Conservation (phyloP, 2,113 vertebrate genomes). For the Odontophorus gujanensis region DNA sequence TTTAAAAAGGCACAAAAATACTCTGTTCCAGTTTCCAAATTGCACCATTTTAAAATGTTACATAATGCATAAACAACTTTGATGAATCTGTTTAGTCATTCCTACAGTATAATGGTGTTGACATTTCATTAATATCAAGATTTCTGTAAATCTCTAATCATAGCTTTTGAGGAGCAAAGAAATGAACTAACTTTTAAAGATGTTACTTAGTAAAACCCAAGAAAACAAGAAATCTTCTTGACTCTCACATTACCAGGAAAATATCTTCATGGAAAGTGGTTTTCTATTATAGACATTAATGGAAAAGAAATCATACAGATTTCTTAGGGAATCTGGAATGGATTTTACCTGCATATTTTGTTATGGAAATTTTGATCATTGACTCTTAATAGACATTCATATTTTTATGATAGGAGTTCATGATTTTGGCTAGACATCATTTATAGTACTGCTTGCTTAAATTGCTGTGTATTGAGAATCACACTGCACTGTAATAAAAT, state of each 20-base stretch:
- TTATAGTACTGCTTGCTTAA: slow-evolving; percentile 1
- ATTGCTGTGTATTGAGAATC: slow-evolving; percentile 4
- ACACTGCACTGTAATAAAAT: slow-evolving; percentile 17
- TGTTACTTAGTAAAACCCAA: background rate
- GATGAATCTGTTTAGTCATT: slow-evolving; percentile 45
- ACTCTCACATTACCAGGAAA: background rate
- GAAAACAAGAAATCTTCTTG: background rate
- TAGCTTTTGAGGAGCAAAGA: background rate
- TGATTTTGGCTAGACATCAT: slow-evolving; percentile 58
- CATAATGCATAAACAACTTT: slow-evolving; percentile 48
- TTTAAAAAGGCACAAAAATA: slow-evolving; percentile 59
- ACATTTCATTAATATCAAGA: slow-evolving; percentile 41
- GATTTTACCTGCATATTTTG: slow-evolving; percentile 57
- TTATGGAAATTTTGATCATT: slow-evolving; percentile 73
- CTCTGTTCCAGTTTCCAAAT: slow-evolving; percentile 19
- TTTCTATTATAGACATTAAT: slow-evolving; percentile 54
- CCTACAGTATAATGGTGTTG: background rate
- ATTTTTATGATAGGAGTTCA: slow-evolving; percentile 66
- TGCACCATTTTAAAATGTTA: slow-evolving; percentile 45
- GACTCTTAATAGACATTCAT: slow-evolving; percentile 62
- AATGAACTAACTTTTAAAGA: slow-evolving; percentile 3
- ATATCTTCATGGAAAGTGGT: slow-evolving; percentile 27
- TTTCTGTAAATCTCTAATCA: background rate
- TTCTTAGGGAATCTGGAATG: slow-evolving; percentile 53
- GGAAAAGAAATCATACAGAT: slow-evolving; percentile 34